phyloP scores from a whole-genome alignment of 2,888 invertebrate species.

The Marronus borbonicus region DNA sequence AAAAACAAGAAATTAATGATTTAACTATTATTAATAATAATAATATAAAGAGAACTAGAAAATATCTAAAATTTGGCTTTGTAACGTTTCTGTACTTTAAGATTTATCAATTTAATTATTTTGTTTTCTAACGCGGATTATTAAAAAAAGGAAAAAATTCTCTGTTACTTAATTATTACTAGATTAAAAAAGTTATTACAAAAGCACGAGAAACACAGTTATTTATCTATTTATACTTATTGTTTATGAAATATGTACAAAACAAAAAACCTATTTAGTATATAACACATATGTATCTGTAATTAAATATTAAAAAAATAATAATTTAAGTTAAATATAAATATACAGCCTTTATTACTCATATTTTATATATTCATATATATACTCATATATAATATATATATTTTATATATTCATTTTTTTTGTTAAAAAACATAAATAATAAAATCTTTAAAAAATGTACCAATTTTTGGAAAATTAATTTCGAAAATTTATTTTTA shows the following conservation, averaged over 20 bases:
- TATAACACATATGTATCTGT: not conserved
- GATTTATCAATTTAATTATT: not conserved
- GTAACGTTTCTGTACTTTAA: conserved; percentile 32
- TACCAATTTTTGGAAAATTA: not conserved
- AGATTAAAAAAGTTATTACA: conserved; percentile 9
- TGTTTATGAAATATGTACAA: conserved; percentile 24
- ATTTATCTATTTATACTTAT: not conserved
- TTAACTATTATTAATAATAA: no score
- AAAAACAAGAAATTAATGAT: no score
- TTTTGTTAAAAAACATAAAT: not conserved
- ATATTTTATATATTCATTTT: conserved; percentile 1
- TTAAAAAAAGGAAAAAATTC: conserved; percentile 12
- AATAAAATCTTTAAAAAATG: not conserved
- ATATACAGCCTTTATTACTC: conserved; percentile 38
- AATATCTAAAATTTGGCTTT: conserved; percentile 44
- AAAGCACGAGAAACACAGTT: conserved; percentile 29
- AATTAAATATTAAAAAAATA: conserved; percentile 39
- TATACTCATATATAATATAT: not conserved
- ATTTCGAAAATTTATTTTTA: conserved; percentile 1
- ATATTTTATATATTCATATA: not conserved
- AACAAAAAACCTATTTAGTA: conserved; percentile 16
- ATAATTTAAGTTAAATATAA: conserved; percentile 37
- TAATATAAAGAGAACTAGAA: conserved; percentile 22
- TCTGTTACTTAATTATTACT: conserved; percentile 5
- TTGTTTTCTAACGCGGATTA: not conserved